These are phyloP conservation scores for Orycteropus afer DNA, from an alignment of 2,113 vertebrate genomes.

Conservation along the genomic window DNA sequence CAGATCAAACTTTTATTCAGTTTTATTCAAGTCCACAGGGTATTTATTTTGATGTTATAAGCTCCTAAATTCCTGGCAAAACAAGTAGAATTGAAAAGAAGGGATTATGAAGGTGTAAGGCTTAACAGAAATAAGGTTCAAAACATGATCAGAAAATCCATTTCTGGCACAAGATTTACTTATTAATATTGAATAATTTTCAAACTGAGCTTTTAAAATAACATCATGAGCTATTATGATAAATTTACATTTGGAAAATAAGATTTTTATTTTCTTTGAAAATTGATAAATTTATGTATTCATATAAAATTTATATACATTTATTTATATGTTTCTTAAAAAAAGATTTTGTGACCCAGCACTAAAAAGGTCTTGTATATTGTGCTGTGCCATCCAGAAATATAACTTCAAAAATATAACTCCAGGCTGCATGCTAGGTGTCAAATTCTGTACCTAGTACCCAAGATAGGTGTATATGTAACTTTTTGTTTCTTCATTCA, in stretches of 20 bases:
- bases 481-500: too few relatives aligned
- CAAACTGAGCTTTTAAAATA: constrained; percentile 71
- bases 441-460: too few relatives aligned
- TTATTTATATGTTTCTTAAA: not conserved
- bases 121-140: constrained; percentile 75
- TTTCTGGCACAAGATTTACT: constrained; percentile 71
- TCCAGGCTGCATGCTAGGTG: too few relatives aligned
- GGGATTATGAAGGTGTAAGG: constrained; percentile 80
- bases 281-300: constrained; percentile 24
- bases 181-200: constrained; percentile 75
- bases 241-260: constrained; percentile 56
- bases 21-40: constrained; percentile 56
- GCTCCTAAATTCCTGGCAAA: constrained; percentile 74
- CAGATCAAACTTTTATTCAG: constrained; percentile 62
- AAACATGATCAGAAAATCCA: constrained; percentile 77
- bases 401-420: constrained; percentile 51
- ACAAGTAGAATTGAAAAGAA: constrained; percentile 81
- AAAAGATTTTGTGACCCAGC: constrained; percentile 61
- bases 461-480: too few relatives aligned
- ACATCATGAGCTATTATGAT: constrained; percentile 58
- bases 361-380: constrained; percentile 40
- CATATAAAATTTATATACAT: not conserved
- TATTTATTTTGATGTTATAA: constrained; percentile 82
- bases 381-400: constrained; percentile 45
- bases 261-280: constrained; percentile 53